These are phyloP conservation scores for Lophius piscatorius DNA, from an alignment of 2,113 vertebrate species.

Conservation along the genomic window DNA sequence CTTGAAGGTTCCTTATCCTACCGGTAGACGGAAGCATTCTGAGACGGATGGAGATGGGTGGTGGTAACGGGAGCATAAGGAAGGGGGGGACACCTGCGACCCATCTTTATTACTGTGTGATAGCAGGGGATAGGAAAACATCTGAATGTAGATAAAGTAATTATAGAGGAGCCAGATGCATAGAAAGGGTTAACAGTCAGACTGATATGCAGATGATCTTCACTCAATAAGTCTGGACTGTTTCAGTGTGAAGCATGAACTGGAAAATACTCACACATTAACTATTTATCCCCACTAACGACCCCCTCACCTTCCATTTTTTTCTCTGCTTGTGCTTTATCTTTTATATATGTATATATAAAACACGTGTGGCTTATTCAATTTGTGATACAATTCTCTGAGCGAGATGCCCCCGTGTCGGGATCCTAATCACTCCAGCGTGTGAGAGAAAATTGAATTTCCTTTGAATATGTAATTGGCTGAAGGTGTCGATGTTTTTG, in stretches of 20 bases:
- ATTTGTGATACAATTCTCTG: constrained; percentile 68
- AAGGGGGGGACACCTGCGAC: constrained; percentile 26
- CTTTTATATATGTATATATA: too few species aligned
- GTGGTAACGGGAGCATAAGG: constrained; percentile 27
- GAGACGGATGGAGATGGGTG: constrained; percentile 18
- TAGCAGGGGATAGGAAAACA: constrained; percentile 12
- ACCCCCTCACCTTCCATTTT: constrained; percentile 27
- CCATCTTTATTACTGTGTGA: constrained; percentile 1
- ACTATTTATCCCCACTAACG: constrained; percentile 22
- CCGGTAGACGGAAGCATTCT: constrained; percentile 23
- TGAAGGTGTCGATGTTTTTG: too few species aligned
- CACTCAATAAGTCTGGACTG: too few species aligned
- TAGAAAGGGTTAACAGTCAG: constrained; percentile 6
- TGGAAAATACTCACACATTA: constrained; percentile 27
- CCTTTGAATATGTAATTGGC: constrained; percentile 73
- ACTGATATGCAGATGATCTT: constrained; percentile 52
- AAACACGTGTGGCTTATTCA: too few species aligned
- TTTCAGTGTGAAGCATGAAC: constrained; percentile 16
- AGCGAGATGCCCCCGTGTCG: constrained; percentile 54
- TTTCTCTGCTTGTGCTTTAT: constrained; percentile 24
- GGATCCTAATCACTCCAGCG: constrained; percentile 58
- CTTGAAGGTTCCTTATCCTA: constrained; percentile 39
- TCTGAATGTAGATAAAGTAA: constrained; percentile 3
- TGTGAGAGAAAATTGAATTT: constrained; percentile 72
- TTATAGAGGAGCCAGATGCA: background rate